phyloP scores from a whole-genome alignment of 2,888 invertebrate genomes.

The Acronicta alni region DNA sequence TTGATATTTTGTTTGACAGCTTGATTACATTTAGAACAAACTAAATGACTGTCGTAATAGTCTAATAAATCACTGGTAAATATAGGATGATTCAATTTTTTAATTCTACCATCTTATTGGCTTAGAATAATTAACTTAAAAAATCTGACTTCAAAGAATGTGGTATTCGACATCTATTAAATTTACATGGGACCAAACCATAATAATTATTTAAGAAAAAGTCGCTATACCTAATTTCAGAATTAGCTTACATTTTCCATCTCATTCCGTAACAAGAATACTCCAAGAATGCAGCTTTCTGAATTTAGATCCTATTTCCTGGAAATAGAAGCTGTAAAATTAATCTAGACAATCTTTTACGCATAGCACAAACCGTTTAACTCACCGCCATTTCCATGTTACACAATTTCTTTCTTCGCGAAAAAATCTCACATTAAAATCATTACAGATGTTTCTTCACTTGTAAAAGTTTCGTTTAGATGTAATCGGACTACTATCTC shows the following conservation, averaged over 20 bases:
- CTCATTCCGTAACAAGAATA: not conserved
- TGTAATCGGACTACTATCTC: conserved; percentile 57
- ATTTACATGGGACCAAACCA: conserved; percentile 3
- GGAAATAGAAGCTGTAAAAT: not conserved
- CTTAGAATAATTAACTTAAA: too few species aligned
- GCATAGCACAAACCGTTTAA: conserved; percentile 4
- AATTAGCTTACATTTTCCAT: too few species aligned
- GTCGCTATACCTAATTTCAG: too few species aligned
- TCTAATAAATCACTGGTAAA: too few species aligned
- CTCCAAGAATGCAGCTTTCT: not conserved
- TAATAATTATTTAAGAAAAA: not conserved
- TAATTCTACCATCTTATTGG: too few species aligned
- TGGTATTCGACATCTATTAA: too few species aligned
- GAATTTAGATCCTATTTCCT: not conserved
- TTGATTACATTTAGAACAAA: not conserved
- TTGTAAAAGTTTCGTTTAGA: conserved; percentile 61
- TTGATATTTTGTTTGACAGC: not conserved
- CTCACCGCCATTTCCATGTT: conserved; percentile 13
- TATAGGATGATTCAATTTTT: too few species aligned
- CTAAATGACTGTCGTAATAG: too few species aligned
- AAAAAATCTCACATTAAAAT: conserved; percentile 58
- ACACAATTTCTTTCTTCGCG: conserved; percentile 28
- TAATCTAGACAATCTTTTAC: conserved; percentile 17
- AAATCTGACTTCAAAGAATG: too few species aligned
- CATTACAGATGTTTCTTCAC: conserved; percentile 50